Evolutionary conservation across 2,888 invertebrate genomes (phyloP).

Genomic region (Pterobdella sp.): DNA sequence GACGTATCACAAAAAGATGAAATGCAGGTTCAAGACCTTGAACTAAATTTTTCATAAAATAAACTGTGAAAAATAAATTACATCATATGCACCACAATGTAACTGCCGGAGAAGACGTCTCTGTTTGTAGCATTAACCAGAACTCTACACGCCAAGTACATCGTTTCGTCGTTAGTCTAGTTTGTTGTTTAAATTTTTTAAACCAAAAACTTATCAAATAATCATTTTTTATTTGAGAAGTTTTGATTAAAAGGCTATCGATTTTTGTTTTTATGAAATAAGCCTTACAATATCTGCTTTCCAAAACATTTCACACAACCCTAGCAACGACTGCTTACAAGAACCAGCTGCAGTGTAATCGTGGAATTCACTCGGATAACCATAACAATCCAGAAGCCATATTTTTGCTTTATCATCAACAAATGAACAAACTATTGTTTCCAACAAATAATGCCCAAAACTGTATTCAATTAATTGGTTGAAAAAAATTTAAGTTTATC

Average conservation of each 20-base stretch:
- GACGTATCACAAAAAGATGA: no score
- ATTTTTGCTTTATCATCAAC: neutral
- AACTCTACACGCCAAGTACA: conserved; percentile 15
- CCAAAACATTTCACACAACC: conserved; percentile 27
- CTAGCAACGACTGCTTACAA: conserved; percentile 25
- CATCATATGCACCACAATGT: conserved; percentile 20
- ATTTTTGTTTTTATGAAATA: no score
- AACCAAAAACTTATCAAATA: neutral
- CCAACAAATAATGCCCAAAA: conserved; percentile 26
- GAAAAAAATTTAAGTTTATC: no score
- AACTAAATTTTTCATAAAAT: no score
- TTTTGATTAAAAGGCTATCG: neutral
- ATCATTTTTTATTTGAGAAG: neutral
- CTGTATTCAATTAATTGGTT: conserved; percentile 12
- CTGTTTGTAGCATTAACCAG: conserved; percentile 21
- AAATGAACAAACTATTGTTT: conserved; percentile 22
- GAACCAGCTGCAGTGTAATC: conserved; percentile 25
- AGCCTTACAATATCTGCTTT: conserved; percentile 17
- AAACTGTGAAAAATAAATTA: neutral
- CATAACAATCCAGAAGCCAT: conserved; percentile 13
- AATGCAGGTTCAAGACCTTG: no score
- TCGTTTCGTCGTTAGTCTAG: conserved; percentile 7
- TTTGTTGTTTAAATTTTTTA: neutral
- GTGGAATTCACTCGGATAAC: neutral
- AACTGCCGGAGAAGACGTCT: conserved; percentile 22